Conservation (phyloP, 2,888 invertebrate species). For the Plagiodera versicolora region DNA sequence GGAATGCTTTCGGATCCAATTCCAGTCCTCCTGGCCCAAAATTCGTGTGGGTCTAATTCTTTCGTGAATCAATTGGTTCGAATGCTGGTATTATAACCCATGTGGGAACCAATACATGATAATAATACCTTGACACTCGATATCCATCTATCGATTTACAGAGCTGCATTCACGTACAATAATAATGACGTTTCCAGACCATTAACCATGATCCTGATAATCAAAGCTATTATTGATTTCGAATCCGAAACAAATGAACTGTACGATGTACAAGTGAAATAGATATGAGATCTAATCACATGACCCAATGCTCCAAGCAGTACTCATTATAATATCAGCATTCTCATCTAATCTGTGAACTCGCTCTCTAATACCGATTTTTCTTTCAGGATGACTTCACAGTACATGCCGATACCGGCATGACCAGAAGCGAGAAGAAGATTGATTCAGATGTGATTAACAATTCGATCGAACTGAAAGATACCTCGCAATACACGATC, state of each 20-base stretch:
- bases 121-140: not conserved
- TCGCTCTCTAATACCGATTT: conserved; percentile 9
- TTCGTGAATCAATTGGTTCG: too few relatives aligned
- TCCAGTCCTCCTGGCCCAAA: too few relatives aligned
- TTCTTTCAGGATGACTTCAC: conserved; percentile 40
- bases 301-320: not conserved
- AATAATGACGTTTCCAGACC: not conserved
- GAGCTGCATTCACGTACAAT: not conserved
- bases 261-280: not conserved
- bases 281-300: not conserved
- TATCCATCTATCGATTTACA: not conserved
- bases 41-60: too few relatives aligned
- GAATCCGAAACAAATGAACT: not conserved
- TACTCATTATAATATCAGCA: not conserved
- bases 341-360: not conserved
- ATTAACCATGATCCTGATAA: not conserved
- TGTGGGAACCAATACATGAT: not conserved
- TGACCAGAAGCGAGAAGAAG: conserved; percentile 37
- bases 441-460: conserved; percentile 16
- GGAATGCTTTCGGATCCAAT: too few relatives aligned
- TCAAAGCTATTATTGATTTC: not conserved
- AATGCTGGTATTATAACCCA: too few relatives aligned
- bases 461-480: conserved; percentile 36
- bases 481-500: conserved; percentile 53
- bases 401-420: conserved; percentile 39